These are phyloP conservation scores for Pseudotriccus pelzelni DNA, from an alignment of 2,797 vertebrate species.

Conservation along the genomic window DNA sequence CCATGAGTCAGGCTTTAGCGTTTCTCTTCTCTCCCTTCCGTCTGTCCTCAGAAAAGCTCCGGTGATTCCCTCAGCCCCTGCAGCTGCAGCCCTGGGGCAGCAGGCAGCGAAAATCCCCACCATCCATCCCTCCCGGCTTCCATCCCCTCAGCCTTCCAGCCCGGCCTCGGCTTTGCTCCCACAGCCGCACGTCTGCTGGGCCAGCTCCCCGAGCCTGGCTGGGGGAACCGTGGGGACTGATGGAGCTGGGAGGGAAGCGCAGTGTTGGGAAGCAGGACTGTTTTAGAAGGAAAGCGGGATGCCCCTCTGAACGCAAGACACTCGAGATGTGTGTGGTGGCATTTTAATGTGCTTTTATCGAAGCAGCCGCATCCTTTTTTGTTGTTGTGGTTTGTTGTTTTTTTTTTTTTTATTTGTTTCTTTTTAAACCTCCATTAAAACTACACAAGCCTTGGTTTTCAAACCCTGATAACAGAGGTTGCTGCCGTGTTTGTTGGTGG, in stretches of 20 bases:
- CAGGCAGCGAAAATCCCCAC: background rate
- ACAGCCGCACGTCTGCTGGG: background rate
- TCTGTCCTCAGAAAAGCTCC: background rate
- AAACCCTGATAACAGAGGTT: background rate
- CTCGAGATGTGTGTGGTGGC: background rate
- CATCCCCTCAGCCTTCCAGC: background rate
- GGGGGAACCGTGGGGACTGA: background rate
- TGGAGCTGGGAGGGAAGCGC: background rate
- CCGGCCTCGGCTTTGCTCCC: too few species aligned
- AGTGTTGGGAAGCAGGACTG: background rate
- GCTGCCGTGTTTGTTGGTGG: constrained; percentile 25
- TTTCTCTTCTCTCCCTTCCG: constrained; percentile 12
- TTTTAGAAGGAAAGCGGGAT: background rate
- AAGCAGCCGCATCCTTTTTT: background rate
- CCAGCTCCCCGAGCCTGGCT: background rate
- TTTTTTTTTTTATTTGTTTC: background rate
- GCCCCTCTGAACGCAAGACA: background rate
- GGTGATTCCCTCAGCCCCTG: background rate
- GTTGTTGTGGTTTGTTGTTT: too few species aligned
- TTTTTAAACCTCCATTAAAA: background rate
- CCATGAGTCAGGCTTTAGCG: constrained; percentile 31
- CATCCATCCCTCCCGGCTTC: background rate
- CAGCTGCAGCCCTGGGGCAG: background rate
- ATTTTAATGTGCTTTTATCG: background rate
- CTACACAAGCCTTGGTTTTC: background rate